Conservation (phyloP, 2,888 invertebrate genomes). For the Bugulina stolonifera region DNA sequence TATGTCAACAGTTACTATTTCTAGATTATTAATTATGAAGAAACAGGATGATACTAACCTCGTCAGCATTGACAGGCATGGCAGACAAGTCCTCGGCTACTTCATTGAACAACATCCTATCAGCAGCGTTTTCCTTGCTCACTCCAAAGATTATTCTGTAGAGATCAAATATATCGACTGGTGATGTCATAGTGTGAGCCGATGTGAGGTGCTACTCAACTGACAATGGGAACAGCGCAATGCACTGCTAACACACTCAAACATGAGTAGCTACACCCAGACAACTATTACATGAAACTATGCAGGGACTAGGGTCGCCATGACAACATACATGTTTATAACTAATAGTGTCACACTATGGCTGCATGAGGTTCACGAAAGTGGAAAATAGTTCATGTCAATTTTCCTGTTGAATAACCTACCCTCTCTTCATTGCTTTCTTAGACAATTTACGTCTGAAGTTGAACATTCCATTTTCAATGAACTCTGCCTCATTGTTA, state of each 20-base stretch:
- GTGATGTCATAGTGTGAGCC: too few relatives aligned
- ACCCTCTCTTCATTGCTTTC: slow-evolving; percentile 16
- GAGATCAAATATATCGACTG: too few relatives aligned
- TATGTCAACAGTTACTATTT: too few relatives aligned
- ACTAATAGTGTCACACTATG: background rate
- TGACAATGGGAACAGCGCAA: background rate
- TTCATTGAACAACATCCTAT: slow-evolving; percentile 22
- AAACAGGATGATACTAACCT: background rate
- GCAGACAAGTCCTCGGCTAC: background rate
- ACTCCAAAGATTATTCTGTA: slow-evolving; percentile 2
- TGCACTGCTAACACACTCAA: too few relatives aligned
- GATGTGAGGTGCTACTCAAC: too few relatives aligned
- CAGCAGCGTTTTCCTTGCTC: background rate
- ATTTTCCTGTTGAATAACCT: background rate
- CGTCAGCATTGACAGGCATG: background rate
- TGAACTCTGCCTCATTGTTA: slow-evolving; percentile 11
- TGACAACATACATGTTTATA: too few relatives aligned
- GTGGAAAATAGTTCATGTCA: too few relatives aligned
- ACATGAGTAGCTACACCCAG: background rate
- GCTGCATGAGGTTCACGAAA: too few relatives aligned
- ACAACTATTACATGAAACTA: background rate
- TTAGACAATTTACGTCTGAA: slow-evolving; percentile 4
- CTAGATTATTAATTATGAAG: too few relatives aligned
- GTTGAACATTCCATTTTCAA: slow-evolving; percentile 1
- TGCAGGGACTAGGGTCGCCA: background rate